Evolutionary conservation across 2,888 invertebrate genomes (phyloP).

Genomic region (Resseliella maxima): DNA sequence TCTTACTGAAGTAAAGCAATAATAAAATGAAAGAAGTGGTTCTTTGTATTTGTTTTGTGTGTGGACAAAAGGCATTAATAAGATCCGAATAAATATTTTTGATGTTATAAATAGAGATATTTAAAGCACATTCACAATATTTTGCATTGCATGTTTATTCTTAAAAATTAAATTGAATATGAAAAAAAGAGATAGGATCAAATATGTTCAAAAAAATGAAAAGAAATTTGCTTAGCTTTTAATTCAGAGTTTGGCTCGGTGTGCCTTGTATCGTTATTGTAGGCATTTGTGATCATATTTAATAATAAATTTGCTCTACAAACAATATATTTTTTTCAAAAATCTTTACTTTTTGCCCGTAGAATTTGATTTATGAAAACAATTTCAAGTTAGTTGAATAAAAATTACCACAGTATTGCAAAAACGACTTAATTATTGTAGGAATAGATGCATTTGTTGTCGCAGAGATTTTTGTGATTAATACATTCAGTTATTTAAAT

Average conservation of each 20-base stretch:
- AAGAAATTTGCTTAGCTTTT: background rate
- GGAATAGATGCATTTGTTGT: background rate
- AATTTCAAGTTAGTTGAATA: background rate
- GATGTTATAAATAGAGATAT: constrained; percentile 11
- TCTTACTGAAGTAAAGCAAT: background rate
- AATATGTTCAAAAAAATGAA: background rate
- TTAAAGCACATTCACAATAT: constrained; percentile 25
- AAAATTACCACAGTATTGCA: background rate
- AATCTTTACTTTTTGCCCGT: background rate
- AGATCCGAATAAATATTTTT: constrained; percentile 29
- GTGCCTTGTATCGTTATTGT: no score
- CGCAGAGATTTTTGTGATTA: background rate
- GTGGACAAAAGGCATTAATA: constrained; percentile 1
- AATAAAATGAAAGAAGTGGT: background rate
- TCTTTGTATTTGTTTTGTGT: background rate
- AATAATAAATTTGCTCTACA: no score
- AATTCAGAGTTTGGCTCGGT: no score
- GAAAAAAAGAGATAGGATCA: background rate
- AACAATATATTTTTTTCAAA: no score
- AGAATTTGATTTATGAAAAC: background rate
- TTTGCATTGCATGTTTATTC: constrained; percentile 13
- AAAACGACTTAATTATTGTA: background rate
- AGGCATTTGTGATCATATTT: no score
- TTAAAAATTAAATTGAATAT: constrained; percentile 22
- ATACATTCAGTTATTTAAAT: background rate